These are phyloP conservation scores for Bostrychus sinensis DNA, from an alignment of 2,113 vertebrate genomes.

Conservation along the genomic window DNA sequence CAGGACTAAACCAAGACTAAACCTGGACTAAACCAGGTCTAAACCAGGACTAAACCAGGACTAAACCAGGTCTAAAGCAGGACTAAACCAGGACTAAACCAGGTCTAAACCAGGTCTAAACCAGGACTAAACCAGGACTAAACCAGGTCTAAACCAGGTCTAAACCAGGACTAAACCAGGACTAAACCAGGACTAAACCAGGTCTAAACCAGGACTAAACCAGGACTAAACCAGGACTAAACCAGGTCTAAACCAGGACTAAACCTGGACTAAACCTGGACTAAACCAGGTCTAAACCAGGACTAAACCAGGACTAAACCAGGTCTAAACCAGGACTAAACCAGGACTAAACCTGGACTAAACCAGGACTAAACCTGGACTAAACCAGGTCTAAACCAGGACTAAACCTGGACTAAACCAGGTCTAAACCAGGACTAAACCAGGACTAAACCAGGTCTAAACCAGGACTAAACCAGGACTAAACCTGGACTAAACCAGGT, in stretches of 20 bases:
- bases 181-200: not conserved
- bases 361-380: too few relatives aligned
- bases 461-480: not conserved
- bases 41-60: not conserved
- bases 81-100: not conserved
- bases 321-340: not conserved
- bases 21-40: too few relatives aligned
- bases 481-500: not conserved
- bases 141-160: not conserved
- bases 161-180: conserved; percentile 3
- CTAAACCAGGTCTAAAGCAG: not conserved
- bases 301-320: not conserved
- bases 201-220: not conserved
- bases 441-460: not conserved
- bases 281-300: not conserved
- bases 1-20: too few relatives aligned
- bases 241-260: not conserved
- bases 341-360: too few relatives aligned
- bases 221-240: not conserved
- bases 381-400: not conserved
- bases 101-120: not conserved
- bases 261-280: not conserved
- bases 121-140: not conserved
- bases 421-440: not conserved
- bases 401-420: too few relatives aligned